Evolutionary conservation across 2,888 invertebrate species (phyloP), one percentile per base, ranked within the genome.

Genomic region (Rhagophthalmus giganteus): DNA sequence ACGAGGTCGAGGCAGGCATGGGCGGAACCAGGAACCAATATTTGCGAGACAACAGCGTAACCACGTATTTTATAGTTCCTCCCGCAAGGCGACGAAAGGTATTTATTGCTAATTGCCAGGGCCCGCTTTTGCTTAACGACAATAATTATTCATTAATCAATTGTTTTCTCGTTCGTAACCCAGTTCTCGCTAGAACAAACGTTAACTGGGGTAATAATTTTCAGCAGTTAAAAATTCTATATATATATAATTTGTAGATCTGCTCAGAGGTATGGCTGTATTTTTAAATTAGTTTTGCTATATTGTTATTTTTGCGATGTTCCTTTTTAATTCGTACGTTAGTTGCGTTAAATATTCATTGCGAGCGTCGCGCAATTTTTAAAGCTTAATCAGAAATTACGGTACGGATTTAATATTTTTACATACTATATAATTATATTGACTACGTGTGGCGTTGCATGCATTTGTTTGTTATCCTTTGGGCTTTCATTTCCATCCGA

Each of bases 31-130:
- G 93, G 50, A 90, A 91, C 71, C 86, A 88, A 40, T 91, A 90
- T 74, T 78, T 92, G 38, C 76, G 90, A 48, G 90, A 93, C 74
- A 88, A 91, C 70, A 87, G 88, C 57, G 86, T 89, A 58, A 87
- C 88, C 59, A 92, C 93, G 1, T 94, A 87, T 76, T 91, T 94
- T 73, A 91, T 94, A 67, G 86, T 92, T 53, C 92, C 94, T 32
- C 90, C 93, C 11, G 86, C 87, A 16, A 82, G 90, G 60, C 79
- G 91, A 57, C 81, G 91, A 78, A 91, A 91, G 83, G 91, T 90
- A 78, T 73, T 74, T 60, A 45, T 42, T 20, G 45, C 30, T 33
- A 37, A 33, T 28, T 35, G 13, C 16, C 16, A 5, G 13, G 33
- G n/a, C 14, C 24, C 33, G 33, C 33, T 33, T 38, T 38, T 14